Evolutionary conservation across 2,113 vertebrate genomes (phyloP).

Genomic region (Hemicordylus capensis): DNA sequence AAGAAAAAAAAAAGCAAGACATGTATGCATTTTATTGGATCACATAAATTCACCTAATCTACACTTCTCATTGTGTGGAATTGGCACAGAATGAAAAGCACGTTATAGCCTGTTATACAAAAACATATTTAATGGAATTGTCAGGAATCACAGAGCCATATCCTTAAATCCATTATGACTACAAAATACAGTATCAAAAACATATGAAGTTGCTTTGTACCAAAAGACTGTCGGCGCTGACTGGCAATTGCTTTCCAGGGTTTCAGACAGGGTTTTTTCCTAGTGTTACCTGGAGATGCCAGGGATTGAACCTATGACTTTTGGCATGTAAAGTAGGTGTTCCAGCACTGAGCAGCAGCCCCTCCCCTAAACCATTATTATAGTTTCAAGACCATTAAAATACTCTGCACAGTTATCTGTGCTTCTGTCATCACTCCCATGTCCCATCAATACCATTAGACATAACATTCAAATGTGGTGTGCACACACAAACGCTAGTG

Average conservation of each 20-base stretch:
- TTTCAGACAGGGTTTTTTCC: too few species aligned
- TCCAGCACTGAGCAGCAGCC: too few species aligned
- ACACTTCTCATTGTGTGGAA: background rate
- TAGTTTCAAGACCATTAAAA: background rate
- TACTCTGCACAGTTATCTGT: background rate
- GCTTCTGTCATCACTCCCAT: background rate
- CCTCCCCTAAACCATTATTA: too few species aligned
- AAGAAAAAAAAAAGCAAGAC: background rate
- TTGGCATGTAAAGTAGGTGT: too few species aligned
- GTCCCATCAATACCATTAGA: background rate
- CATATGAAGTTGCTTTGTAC: too few species aligned
- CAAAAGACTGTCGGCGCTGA: too few species aligned
- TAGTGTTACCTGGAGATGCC: too few species aligned
- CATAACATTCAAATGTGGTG: background rate
- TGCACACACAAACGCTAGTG: background rate
- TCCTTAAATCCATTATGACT: background rate
- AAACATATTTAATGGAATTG: background rate
- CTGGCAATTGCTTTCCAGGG: too few species aligned
- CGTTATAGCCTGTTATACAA: background rate
- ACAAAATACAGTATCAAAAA: background rate
- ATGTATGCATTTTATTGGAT: background rate
- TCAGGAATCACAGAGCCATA: background rate
- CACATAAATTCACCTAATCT: background rate
- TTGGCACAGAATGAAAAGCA: background rate
- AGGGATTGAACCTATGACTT: too few species aligned